Evolutionary conservation across 1,140 invertebrate genomes (phyloP).

Genomic region (Pseudomyrmex flavicornis): DNA sequence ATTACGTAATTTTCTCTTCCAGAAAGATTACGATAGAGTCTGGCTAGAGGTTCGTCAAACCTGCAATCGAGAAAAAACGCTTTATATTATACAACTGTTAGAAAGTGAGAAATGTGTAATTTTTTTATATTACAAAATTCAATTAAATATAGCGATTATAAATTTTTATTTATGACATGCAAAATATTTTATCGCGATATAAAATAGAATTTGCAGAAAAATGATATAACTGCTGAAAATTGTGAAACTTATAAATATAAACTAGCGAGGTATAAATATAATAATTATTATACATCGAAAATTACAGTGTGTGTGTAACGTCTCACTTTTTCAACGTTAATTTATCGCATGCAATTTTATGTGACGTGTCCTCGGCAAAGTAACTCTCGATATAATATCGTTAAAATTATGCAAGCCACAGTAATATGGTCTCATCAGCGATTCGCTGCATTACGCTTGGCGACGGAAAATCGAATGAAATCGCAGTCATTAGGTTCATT

Average conservation of each 20-base stretch:
- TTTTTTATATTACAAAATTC: too few relatives aligned
- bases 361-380: not conserved
- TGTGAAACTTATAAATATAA: too few relatives aligned
- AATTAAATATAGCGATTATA: too few relatives aligned
- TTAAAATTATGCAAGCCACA: conserved; percentile 28
- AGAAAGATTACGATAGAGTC: not conserved
- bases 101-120: too few relatives aligned
- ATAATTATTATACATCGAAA: not conserved
- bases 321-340: not conserved
- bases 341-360: conserved; percentile 19
- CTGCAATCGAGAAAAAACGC: too few relatives aligned
- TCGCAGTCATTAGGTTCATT: conserved; percentile 61
- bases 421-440: conserved; percentile 27
- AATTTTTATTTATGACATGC: too few relatives aligned
- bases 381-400: conserved; percentile 12
- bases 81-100: too few relatives aligned
- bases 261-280: too few relatives aligned
- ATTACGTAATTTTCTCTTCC: conserved; percentile 6
- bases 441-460: conserved; percentile 10
- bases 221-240: too few relatives aligned
- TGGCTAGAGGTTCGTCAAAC: too few relatives aligned
- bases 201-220: too few relatives aligned
- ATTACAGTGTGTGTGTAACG: conserved; percentile 5
- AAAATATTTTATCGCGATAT: too few relatives aligned
- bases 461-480: conserved; percentile 49